Base-by-base conservation (phyloP, 1,140 invertebrate genomes). In the Brachionus manjavacas region DNA sequence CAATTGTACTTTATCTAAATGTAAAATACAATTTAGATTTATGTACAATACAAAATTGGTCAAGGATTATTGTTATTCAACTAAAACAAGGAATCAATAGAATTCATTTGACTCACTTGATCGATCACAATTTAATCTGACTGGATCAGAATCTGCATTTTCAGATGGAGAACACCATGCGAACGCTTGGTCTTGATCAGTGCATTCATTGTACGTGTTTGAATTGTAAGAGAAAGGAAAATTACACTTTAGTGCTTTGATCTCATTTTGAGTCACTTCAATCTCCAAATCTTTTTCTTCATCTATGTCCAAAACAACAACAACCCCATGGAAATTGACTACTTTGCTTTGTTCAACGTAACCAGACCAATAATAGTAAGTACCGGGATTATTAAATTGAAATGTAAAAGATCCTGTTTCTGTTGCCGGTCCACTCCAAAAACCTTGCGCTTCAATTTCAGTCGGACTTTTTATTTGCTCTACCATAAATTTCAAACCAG, bases 321-420 rank as follows among this genome's bases (percentile, higher is more conserved):
- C 81, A 12, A 85, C 84, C 14, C 88, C 88, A 9, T 83, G 78
- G 9, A 86, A 85, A 52, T 74, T 85, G 11, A 86, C 68, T 83
- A 39, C 81, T 83, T 46, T 78, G 79, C 3, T 35, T 3, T 74
- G 25, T 68, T 88, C 87, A 3, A 87, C 84, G 52, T 49, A 85
- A 14, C 86, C 86, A 49, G 86, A 86, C 86, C 86, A 88, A 70
- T 87, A 88, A 81, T 86, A 86, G 76, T 85, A 88, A 11, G 76
- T 86, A 8, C 88, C 88, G 3, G 81, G 39, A 16, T 79, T 70
- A 6, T 85, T 86, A 83, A 88, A 88, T 49, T 85, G 85, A 78
- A 87, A 85, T 23, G 43, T 46, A 79, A 84, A 88, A 14, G 52
- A 14, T 9, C 88, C 78, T 85, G 31, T 43, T 35, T 39, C 8